Conservation (phyloP, 2,888 invertebrate species). For the Drosophila antonietae region DNA sequence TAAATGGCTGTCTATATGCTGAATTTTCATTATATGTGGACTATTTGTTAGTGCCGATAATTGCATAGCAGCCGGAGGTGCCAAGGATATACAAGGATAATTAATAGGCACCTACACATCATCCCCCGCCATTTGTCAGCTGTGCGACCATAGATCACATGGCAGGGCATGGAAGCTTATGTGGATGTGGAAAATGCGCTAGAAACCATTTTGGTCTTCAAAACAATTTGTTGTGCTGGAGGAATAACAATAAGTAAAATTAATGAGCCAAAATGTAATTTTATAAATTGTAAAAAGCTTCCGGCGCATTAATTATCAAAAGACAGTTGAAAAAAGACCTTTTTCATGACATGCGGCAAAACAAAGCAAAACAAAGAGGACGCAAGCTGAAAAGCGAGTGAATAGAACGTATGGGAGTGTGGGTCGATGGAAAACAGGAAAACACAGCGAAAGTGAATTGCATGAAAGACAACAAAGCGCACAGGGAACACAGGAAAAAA, state of each 20-base stretch:
- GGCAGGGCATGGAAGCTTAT: slow-evolving; percentile 20
- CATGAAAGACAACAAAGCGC: slow-evolving; percentile 52
- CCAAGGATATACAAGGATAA: slow-evolving; percentile 37
- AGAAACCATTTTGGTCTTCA: slow-evolving; percentile 55
- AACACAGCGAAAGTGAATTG: slow-evolving; percentile 71
- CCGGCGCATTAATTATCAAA: slow-evolving; percentile 71
- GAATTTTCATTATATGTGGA: slow-evolving; percentile 40
- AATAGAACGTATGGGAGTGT: slow-evolving; percentile 12
- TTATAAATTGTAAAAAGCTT: slow-evolving; percentile 78
- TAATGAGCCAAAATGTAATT: slow-evolving; percentile 77
- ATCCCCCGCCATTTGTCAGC: slow-evolving; percentile 56
- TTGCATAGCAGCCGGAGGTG: slow-evolving; percentile 18
- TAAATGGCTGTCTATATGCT: slow-evolving; percentile 11
- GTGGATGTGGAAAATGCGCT: slow-evolving; percentile 54
- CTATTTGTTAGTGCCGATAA: slow-evolving; percentile 56
- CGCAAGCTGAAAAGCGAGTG: slow-evolving; percentile 43
- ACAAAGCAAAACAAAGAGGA: slow-evolving; percentile 28
- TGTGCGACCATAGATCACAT: slow-evolving; percentile 52
- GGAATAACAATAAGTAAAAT: slow-evolving; percentile 73
- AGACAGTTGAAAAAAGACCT: slow-evolving; percentile 33
- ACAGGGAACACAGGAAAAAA: slow-evolving; percentile 26
- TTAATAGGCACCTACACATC: slow-evolving; percentile 48
- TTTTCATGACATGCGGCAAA: slow-evolving; percentile 32
- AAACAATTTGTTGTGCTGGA: slow-evolving; percentile 63
- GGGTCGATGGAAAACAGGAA: slow-evolving; percentile 24